Base-by-base conservation (phyloP, 92 coral and sea anemone species). In the Chrysogorgia sp. region DNA sequence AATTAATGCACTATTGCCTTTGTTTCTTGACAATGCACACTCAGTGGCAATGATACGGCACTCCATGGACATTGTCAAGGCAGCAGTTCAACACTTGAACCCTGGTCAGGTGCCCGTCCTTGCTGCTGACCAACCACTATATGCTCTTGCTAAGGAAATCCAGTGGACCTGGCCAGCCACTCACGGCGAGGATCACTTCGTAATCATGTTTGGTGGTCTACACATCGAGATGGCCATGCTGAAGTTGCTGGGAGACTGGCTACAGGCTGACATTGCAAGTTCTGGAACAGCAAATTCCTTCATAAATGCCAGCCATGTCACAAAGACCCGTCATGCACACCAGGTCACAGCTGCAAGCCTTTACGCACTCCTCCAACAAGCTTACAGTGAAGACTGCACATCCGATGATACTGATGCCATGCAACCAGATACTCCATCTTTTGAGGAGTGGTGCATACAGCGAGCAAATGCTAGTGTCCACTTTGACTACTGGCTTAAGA, bases 41-140 rank as follows among this genome's bases (percentile, higher is more conserved):
- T 86, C 90, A 66, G 83, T 81, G 30, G 84, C 86, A 26, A 86
- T 68, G 86, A 86, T 86, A 14, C 59, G 63, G 13, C 90, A 86
- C 58, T 24, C 76, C 50, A 47, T 81, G 86, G 67, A 69, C 47
- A 67, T 76, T 0, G 26, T 86, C 58, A 65, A 69, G 76, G 40
- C 49, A 13, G 81, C 81, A 28, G 78, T 69, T n/a, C 58, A 69
- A 40, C 65, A 67, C 59, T 48, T 86, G 43, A 76, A 82, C 59
- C 86, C 86, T 41, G 84, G 83, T 17, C 86, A 82, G 64, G 63
- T 64, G 32, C 84, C 90, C 29, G 68, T 71, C 28, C 64, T 85
- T 50, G 85, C 80, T 34, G 76, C 68, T 66, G 82, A 85, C 49
- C 89, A 85, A 48, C 82, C 82, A 23, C 64, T 85, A 8, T 80